A percentile compares a stretch with the other conserved stretches of the same genome.
These are phyloP conservation scores for Heteropelma amictum DNA, from an alignment of 2,888 invertebrate species.

Conservation along the genomic window DNA sequence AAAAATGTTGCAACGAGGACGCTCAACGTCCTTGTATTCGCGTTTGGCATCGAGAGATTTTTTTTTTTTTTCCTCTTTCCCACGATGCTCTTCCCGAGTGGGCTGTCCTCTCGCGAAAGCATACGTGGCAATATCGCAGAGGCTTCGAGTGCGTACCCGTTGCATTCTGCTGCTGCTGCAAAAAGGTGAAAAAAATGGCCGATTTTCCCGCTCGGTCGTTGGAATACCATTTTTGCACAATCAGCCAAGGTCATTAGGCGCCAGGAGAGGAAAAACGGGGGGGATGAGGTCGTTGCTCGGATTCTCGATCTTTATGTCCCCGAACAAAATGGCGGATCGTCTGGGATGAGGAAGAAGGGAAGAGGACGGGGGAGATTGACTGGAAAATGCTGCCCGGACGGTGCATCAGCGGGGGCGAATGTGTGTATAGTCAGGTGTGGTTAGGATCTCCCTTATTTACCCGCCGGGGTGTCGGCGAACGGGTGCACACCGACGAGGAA, in stretches of 20 bases:
- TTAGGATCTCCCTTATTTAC: no score
- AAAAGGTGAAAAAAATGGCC: no score
- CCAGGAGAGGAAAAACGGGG: no score
- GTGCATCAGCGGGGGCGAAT: constrained; percentile 12
- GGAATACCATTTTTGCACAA: neutral
- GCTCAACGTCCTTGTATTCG: no score
- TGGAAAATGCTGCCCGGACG: constrained; percentile 2
- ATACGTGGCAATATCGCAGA: neutral
- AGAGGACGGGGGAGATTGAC: neutral
- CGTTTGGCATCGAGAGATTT: constrained; percentile 2
- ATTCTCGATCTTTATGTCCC: no score
- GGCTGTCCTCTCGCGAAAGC: no score
- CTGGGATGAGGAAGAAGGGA: neutral
- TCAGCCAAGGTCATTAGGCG: no score
- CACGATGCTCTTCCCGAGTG: no score
- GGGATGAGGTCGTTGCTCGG: no score
- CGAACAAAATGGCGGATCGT: constrained; percentile 18
- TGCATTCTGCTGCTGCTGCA: neutral
- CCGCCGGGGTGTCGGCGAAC: no score
- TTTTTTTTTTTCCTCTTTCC: neutral
- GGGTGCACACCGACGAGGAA: constrained; percentile 24
- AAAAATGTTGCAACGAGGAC: constrained; percentile 8
- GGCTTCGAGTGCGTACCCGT: neutral
- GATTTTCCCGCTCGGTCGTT: no score
- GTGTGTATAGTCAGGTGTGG: no score